Conservation (phyloP, 2,888 invertebrate genomes). For the Atrina japonica region DNA sequence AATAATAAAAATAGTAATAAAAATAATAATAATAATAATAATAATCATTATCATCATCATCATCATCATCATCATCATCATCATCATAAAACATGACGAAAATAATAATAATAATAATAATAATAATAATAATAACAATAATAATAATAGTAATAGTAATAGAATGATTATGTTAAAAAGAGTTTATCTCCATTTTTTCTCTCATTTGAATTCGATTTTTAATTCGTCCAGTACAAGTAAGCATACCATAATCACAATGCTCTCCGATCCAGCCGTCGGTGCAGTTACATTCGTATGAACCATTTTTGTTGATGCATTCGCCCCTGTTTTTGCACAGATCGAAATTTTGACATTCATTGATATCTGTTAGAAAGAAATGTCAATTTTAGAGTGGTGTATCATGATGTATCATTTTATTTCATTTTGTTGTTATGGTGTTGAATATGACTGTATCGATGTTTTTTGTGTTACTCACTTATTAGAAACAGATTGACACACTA, state of each 20-base stretch:
- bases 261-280: conserved; percentile 34
- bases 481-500: no score
- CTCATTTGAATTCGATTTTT: not conserved
- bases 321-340: conserved; percentile 42
- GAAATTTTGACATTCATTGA: conserved; percentile 29
- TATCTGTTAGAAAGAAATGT: conserved; percentile 15
- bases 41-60: no score
- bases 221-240: not conserved
- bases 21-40: no score
- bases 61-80: no score
- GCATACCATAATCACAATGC: conserved; percentile 26
- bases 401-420: not conserved
- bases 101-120: no score
- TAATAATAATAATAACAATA: no score
- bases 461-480: no score
- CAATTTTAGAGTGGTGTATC: conserved; percentile 11
- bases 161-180: no score
- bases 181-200: not conserved
- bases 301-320: conserved; percentile 37
- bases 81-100: no score
- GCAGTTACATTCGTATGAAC: conserved; percentile 35
- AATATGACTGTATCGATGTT: no score
- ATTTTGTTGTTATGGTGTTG: not conserved
- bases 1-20: no score
- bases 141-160: no score